Base-by-base conservation (phyloP, 2,888 invertebrate species). In the Kuschelorhynchus macadamiae region DNA sequence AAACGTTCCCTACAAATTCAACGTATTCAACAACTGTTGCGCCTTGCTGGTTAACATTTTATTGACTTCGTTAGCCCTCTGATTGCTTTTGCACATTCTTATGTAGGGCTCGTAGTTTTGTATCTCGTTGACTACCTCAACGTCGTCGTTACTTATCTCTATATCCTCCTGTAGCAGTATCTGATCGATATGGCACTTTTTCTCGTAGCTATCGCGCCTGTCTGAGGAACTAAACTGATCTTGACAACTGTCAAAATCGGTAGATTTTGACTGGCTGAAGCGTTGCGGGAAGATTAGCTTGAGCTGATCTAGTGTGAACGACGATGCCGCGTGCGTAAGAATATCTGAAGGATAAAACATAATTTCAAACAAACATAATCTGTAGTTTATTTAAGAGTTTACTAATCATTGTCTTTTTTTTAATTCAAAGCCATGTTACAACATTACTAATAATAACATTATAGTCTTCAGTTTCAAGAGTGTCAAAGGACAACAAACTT, bases 11-110 rank as follows among this genome's bases (percentile, higher is more conserved):
- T 81, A 84, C 57, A 84, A 76, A 78, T 82, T 82, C 67, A 84
- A 75, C 21, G 83, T 83, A 69, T 80, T 80, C 55, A 84, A 72
- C 62, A 89, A 78, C 77, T 88, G 88, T 67, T 87, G 87, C 44
- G 88, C 88, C 25, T 88, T 89, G 5, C 87, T 86, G 72, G 87
- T 86, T 46, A 89, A 87, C 81, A 89, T 85, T 41, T 87, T 85
- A 70, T 86, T 85, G 55, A 89, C 83, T 67, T 89, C 88, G 75
- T 88, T 87, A 17, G 89, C 88, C 62, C 89, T 88, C 76, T 87
- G 87, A 33, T 87, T 87, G 67, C 88, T 87, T 60, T 87, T 88
- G 44, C 86, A 86, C 32, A 84, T 82, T 33, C 80, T 79, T n/a
- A 86, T 79, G 72, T 85, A 86, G 2, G 81, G 82, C 36, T 83